Base-by-base conservation (phyloP, 1,140 invertebrate genomes). In the Brachionus asplanchnoidis region DNA sequence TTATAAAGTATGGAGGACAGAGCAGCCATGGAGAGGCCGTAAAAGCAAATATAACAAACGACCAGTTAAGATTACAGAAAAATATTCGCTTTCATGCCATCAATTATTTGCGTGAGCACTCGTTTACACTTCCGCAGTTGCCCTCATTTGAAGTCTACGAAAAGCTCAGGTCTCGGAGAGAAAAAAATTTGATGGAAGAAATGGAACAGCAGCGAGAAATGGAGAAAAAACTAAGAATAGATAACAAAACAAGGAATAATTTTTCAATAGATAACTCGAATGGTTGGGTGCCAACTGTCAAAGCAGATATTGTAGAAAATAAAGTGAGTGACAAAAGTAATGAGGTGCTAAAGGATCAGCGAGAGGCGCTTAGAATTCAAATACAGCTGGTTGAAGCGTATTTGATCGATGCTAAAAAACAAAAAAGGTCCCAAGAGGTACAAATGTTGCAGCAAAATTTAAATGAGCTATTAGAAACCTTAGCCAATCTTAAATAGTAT, bases 71-170 rank as follows among this genome's bases (percentile, higher is more conserved):
- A 65, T 26, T 82, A 6, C 79, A 82, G 42, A 60, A 68, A 26
- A 82, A 82, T 32, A 82, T 82, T 12, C 20, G 79, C 23, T 82
- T 65, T 44, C 20, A 36, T 82, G 53, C 79, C 2, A 82, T 82
- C 4, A 82, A 82, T 26, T 82, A 82, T 60, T 68, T 82, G 32
- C 20, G 53, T n/a, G 53, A 82, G 26, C 60, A 82, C 17, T 82
- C 79, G 26, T 68, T 82, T 36, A 82, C 50, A 5, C 42, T 82
- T 26, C 53, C 79, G 9, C 53, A 82, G 36, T 28, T 82, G n/a
- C 79, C 79, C 3, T 44, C 50, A 2, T 40, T 32, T 44, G 79
- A 82, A 42, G 79, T 36, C 1, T 82, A 82, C 65, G 40, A 82
- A 82, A 32, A 65, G n/a, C 40, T 82, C 12, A 60, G 42, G 14